These are phyloP conservation scores for Drosophila watanabei DNA, from an alignment of 1,140 invertebrate genomes.

Conservation along the genomic window DNA sequence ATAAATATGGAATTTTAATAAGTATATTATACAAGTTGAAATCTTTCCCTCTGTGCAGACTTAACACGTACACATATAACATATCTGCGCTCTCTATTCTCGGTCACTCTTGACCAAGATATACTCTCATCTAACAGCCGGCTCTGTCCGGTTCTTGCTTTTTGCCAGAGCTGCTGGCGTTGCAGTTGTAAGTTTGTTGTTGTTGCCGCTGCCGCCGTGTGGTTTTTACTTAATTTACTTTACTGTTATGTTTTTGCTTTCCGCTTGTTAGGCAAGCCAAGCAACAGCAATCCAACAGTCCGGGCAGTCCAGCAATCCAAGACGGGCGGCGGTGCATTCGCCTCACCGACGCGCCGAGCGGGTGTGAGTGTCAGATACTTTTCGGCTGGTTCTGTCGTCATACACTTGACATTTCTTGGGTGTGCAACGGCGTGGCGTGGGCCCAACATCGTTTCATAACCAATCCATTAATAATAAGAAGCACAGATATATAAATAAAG, in stretches of 20 bases:
- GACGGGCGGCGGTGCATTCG: conserved; percentile 36
- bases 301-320: conserved; percentile 35
- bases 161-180: conserved; percentile 52
- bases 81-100: conserved; percentile 55
- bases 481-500: conserved; percentile 22
- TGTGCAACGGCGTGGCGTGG: conserved; percentile 58
- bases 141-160: conserved; percentile 61
- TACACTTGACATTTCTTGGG: conserved; percentile 72
- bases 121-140: conserved; percentile 57
- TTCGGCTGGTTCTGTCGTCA: conserved; percentile 58
- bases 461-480: conserved; percentile 43
- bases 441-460: conserved; percentile 64
- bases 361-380: conserved; percentile 58
- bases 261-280: conserved; percentile 73
- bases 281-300: conserved; percentile 6
- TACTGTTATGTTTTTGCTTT: conserved; percentile 81
- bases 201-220: conserved; percentile 48
- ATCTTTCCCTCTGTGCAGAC: neutral
- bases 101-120: conserved; percentile 74
- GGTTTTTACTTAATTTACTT: conserved; percentile 80
- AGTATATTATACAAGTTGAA: neutral
- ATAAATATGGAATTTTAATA: neutral
- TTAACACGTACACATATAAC: neutral
- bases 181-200: conserved; percentile 47
- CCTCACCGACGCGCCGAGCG: conserved; percentile 30